These are phyloP conservation scores for Etheostoma perlongum DNA, from an alignment of 2,797 vertebrate species.

Conservation along the genomic window DNA sequence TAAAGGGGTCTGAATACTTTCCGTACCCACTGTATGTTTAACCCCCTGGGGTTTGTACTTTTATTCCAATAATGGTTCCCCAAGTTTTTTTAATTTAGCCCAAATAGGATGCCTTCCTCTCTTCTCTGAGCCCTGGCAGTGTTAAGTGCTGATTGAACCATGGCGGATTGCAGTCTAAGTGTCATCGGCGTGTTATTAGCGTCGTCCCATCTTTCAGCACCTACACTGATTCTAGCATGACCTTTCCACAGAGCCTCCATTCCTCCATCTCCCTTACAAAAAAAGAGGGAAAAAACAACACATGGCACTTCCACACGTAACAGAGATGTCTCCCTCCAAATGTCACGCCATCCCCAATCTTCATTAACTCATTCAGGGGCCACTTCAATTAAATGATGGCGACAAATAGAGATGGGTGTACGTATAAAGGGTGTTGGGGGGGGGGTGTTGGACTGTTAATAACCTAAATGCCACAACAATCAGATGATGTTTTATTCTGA, in stretches of 20 bases:
- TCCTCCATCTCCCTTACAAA: constrained; percentile 49
- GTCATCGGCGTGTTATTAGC: constrained; percentile 20
- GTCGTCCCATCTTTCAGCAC: constrained; percentile 49
- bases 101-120: neutral
- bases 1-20: too few relatives aligned
- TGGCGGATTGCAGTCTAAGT: neutral
- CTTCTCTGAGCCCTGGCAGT: neutral
- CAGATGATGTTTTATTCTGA: constrained; percentile 27
- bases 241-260: constrained; percentile 49
- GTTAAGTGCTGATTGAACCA: neutral
- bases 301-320: constrained; percentile 26
- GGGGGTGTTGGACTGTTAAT: constrained; percentile 33
- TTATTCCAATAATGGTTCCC: neutral
- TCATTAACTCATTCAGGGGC: constrained; percentile 57
- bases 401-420: constrained; percentile 43
- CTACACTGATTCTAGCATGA: constrained; percentile 39
- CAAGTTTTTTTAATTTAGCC: neutral
- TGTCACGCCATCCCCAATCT: constrained; percentile 72
- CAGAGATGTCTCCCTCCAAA: constrained; percentile 58
- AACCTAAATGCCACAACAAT: constrained; percentile 51
- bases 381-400: constrained; percentile 50
- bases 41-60: neutral
- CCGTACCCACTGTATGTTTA: too few relatives aligned
- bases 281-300: constrained; percentile 9
- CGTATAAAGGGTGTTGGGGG: neutral